These are phyloP conservation scores for Rhynchotus rufescens DNA, from an alignment of 2,797 vertebrate species.

Conservation along the genomic window DNA sequence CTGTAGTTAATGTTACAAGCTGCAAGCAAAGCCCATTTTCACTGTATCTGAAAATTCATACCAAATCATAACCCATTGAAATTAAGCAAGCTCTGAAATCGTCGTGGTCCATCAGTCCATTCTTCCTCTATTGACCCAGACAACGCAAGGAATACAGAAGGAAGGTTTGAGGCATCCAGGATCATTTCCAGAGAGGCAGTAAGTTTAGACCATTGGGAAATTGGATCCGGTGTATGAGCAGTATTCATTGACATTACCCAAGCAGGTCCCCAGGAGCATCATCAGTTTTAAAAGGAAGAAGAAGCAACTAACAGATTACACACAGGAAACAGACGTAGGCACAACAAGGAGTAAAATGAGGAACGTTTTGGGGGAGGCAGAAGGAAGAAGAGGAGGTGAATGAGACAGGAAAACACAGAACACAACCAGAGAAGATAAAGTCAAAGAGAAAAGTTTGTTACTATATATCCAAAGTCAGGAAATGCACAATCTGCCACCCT, in stretches of 20 bases:
- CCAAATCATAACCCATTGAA: slow-evolving; percentile 90
- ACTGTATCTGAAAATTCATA: slow-evolving; percentile 68
- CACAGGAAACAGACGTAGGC: slow-evolving; percentile 45
- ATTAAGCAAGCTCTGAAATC: slow-evolving; percentile 97
- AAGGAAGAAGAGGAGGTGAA: background rate
- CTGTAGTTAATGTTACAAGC: slow-evolving; percentile 1
- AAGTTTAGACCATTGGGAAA: slow-evolving; percentile 18
- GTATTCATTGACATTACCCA: background rate
- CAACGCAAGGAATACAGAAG: background rate
- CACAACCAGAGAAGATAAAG: slow-evolving; percentile 47
- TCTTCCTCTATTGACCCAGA: slow-evolving; percentile 87
- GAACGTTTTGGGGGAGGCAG: slow-evolving; percentile 11
- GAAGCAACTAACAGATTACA: slow-evolving; percentile 63
- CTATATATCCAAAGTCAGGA: background rate
- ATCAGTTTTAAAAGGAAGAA: slow-evolving; percentile 30
- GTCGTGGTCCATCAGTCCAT: slow-evolving; percentile 96
- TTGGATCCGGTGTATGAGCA: background rate
- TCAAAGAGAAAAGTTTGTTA: slow-evolving; percentile 29
- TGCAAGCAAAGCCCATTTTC: background rate
- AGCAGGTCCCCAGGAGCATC: slow-evolving; percentile 48
- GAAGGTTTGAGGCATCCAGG: slow-evolving; percentile 42
- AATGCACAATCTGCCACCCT: background rate
- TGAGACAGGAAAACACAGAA: slow-evolving; percentile 11
- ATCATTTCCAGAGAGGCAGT: slow-evolving; percentile 19
- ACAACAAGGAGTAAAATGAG: slow-evolving; percentile 24